phyloP scores from a whole-genome alignment of 2,888 invertebrate species.

The Drosophila lutescens region DNA sequence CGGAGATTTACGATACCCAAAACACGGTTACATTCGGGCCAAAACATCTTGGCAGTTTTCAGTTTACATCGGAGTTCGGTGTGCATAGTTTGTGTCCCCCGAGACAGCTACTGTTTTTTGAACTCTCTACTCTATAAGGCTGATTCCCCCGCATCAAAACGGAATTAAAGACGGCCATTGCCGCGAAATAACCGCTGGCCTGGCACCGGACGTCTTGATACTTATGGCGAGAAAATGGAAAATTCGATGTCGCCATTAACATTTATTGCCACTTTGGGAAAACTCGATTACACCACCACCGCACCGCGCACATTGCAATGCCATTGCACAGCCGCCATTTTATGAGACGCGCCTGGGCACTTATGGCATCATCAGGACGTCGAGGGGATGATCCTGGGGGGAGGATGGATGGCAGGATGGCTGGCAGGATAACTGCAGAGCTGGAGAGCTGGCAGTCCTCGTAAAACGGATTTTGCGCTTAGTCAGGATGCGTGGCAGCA shows the following conservation, averaged over 20 bases:
- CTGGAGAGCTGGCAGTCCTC: conserved; percentile 51
- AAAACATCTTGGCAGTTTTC: conserved; percentile 2
- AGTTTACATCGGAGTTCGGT: conserved; percentile 20
- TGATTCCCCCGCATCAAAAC: conserved; percentile 39
- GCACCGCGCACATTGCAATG: conserved; percentile 25
- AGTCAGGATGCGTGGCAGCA: conserved; percentile 68
- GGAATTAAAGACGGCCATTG: conserved; percentile 65
- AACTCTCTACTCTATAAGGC: conserved; percentile 22
- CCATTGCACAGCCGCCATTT: conserved; percentile 71
- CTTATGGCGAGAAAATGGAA: conserved; percentile 79
- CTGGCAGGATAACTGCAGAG: conserved; percentile 12
- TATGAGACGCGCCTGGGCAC: conserved; percentile 72
- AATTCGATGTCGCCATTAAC: conserved; percentile 79
- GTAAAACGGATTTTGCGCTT: conserved; percentile 76
- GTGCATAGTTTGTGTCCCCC: conserved; percentile 29
- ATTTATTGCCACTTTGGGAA: conserved; percentile 76
- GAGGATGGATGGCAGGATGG: neutral
- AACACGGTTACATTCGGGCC: neutral
- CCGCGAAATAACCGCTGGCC: conserved; percentile 31
- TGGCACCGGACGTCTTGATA: conserved; percentile 77
- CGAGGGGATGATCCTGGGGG: conserved; percentile 12
- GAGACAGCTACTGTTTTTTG: conserved; percentile 35
- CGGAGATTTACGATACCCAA: conserved; percentile 59
- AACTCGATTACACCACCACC: conserved; percentile 69
- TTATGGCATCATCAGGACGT: conserved; percentile 67